phyloP scores from a whole-genome alignment of 2,797 vertebrate genomes.

The Hipposideros larvatus region DNA sequence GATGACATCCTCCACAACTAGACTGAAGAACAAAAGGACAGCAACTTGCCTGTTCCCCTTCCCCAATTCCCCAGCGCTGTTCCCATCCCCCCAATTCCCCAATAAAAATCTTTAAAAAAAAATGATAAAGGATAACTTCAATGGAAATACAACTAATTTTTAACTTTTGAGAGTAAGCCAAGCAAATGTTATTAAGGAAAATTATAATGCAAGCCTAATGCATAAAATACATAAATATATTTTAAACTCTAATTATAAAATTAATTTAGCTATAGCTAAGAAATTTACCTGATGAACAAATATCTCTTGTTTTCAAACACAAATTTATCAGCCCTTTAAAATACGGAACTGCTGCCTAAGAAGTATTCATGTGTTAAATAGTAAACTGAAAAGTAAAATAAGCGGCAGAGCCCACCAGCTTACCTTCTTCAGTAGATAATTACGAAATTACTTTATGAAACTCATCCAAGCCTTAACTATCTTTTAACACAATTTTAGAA shows the following conservation, averaged over 20 bases:
- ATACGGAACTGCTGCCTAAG: background rate
- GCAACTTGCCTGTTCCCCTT: too few relatives aligned
- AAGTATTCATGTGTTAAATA: background rate
- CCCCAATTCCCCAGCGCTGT: too few relatives aligned
- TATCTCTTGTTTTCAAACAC: background rate
- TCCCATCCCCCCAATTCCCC: too few relatives aligned
- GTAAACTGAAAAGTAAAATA: background rate
- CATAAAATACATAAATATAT: background rate
- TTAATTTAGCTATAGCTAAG: background rate
- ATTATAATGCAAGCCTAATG: background rate
- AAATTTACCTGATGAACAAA: background rate
- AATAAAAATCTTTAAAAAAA: background rate
- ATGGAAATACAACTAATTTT: background rate
- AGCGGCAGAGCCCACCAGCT: background rate
- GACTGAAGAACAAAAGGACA: too few relatives aligned
- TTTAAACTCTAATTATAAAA: background rate
- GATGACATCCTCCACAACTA: too few relatives aligned
- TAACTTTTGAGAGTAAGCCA: background rate
- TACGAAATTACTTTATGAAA: background rate
- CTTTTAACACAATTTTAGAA: background rate
- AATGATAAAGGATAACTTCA: background rate
- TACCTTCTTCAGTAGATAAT: background rate
- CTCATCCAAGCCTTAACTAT: background rate
- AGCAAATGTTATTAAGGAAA: background rate
- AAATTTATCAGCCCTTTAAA: background rate